Conservation (phyloP, 2,797 vertebrate species). For the Gallinago stenura region DNA sequence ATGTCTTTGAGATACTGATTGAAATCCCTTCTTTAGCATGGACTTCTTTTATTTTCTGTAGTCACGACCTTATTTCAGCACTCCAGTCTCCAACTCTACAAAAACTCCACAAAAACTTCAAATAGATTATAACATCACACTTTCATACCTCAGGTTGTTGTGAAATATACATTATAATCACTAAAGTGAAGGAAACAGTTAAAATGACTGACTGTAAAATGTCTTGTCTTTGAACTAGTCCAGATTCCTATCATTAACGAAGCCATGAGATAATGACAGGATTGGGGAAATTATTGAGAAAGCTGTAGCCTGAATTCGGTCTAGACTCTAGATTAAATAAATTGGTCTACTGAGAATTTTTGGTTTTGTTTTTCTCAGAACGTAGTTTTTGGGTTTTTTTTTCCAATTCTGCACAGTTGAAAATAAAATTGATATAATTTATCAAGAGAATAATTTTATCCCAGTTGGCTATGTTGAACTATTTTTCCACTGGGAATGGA, state of each 20-base stretch:
- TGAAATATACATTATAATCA: neutral
- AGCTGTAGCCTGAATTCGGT: neutral
- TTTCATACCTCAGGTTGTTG: neutral
- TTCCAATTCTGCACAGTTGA: neutral
- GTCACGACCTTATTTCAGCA: neutral
- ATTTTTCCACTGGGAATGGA: neutral
- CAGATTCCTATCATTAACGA: neutral
- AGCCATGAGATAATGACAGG: neutral
- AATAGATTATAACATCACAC: neutral
- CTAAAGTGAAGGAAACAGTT: neutral
- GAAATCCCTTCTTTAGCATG: neutral
- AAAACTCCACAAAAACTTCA: neutral
- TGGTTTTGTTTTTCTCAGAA: neutral
- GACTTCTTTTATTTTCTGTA: neutral
- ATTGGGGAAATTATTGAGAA: neutral
- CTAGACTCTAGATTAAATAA: conserved; percentile 6
- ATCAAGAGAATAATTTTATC: neutral
- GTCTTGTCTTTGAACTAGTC: neutral
- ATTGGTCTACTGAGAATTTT: neutral
- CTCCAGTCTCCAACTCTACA: neutral
- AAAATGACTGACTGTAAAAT: neutral
- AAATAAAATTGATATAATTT: neutral
- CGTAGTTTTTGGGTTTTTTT: neutral
- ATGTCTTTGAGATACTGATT: neutral
- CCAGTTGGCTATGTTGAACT: neutral